A percentile compares a stretch with the other conserved stretches of the same genome.
Evolutionary conservation across 2,113 vertebrate species (phyloP).

Genomic region (Melanerpes formicivorus): DNA sequence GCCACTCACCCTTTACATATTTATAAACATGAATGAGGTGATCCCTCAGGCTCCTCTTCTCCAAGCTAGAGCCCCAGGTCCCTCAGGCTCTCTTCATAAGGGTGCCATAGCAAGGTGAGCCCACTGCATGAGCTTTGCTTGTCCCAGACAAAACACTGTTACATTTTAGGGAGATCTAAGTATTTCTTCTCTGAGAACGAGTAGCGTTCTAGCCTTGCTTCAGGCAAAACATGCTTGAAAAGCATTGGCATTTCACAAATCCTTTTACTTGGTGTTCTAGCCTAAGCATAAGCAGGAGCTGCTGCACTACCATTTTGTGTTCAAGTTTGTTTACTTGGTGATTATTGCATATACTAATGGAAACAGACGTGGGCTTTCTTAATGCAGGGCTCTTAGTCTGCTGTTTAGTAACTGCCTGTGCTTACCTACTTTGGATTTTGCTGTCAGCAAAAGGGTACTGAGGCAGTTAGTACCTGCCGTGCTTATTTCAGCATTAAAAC

Average conservation of each 20-base stretch:
- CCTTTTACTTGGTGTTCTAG: not conserved
- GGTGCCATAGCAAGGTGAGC: not conserved
- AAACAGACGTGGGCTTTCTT: not conserved
- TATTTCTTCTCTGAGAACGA: not conserved
- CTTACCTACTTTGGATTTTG: not conserved
- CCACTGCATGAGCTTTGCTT: not conserved
- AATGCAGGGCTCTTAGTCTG: not conserved
- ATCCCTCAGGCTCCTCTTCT: no score
- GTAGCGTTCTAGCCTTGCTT: not conserved
- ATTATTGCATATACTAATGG: not conserved
- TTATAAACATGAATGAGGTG: no score
- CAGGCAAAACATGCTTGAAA: not conserved
- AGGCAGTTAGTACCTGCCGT: not conserved
- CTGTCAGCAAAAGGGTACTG: not conserved
- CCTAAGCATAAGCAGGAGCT: not conserved
- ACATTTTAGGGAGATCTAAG: not conserved
- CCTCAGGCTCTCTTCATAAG: not conserved
- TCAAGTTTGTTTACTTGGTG: not conserved
- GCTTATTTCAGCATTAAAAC: not conserved
- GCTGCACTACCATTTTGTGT: not conserved
- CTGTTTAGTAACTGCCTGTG: not conserved
- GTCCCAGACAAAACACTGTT: not conserved
- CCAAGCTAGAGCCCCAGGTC: no score
- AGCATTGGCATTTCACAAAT: not conserved
- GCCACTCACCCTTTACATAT: no score